A percentile compares a stretch with the other conserved stretches of the same genome.
Evolutionary conservation across 2,797 vertebrate genomes (phyloP).

Genomic region (Platyrinchus mystaceus): DNA sequence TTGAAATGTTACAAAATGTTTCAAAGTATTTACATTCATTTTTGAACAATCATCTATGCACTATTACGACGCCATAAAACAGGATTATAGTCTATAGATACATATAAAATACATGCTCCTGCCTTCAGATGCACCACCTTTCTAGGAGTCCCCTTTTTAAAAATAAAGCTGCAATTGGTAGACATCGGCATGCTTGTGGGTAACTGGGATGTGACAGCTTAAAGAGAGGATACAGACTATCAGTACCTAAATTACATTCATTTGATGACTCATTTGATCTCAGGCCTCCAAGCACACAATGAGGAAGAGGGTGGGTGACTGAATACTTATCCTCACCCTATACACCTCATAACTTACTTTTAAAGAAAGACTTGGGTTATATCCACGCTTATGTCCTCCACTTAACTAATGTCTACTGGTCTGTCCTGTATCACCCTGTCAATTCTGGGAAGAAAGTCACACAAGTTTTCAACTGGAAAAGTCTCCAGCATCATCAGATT

Average conservation of each 20-base stretch:
- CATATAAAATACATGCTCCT: neutral
- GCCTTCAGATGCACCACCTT: neutral
- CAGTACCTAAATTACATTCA: neutral
- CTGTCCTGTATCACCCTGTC: neutral
- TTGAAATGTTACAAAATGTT: neutral
- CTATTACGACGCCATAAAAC: neutral
- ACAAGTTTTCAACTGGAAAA: neutral
- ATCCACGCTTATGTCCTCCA: neutral
- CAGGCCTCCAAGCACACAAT: neutral
- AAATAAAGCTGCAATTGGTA: neutral
- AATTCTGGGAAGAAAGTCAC: neutral
- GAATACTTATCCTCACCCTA: neutral
- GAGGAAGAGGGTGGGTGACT: neutral
- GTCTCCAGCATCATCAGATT: neutral
- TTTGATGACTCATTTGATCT: neutral
- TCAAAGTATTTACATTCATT: neutral
- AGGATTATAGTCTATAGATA: neutral
- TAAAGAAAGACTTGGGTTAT: neutral
- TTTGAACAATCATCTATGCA: neutral
- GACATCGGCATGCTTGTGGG: neutral
- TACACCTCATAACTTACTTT: rapidly evolving
- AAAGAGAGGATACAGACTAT: neutral
- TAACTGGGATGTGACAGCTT: neutral
- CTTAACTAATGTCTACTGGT: neutral
- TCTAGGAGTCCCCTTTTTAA: neutral